Evolutionary conservation across 2,113 vertebrate species (phyloP).

Genomic region (Hypomesus transpacificus): DNA sequence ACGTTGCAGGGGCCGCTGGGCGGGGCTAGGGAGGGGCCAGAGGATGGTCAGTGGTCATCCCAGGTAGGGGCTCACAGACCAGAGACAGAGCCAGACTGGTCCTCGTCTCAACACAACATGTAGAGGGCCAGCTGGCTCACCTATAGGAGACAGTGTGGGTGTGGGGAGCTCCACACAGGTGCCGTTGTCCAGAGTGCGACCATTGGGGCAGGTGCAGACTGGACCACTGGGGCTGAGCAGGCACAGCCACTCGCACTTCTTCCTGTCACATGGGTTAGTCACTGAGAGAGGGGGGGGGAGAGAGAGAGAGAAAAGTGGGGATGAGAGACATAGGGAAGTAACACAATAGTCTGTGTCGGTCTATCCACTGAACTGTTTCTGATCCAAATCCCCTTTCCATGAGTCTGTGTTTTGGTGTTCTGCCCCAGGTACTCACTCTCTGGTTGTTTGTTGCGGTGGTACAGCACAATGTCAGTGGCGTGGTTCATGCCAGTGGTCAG

Average conservation of each 20-base stretch:
- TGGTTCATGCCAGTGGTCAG: constrained; percentile 92
- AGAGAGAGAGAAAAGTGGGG: constrained; percentile 4
- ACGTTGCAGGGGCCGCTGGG: constrained; percentile 79
- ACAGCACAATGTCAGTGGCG: constrained; percentile 89
- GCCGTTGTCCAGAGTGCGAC: constrained; percentile 86
- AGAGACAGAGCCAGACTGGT: too few species aligned
- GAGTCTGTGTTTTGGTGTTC: neutral
- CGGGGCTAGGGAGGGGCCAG: constrained; percentile 68
- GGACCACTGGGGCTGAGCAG: constrained; percentile 94
- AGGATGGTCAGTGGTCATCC: neutral
- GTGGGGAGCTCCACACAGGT: constrained; percentile 85
- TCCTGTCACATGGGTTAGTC: constrained; percentile 93
- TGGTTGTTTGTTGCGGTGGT: constrained; percentile 93
- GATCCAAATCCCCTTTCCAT: neutral
- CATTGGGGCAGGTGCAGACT: constrained; percentile 92
- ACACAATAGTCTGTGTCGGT: neutral
- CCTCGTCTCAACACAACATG: too few species aligned
- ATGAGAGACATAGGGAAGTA: constrained; percentile 1
- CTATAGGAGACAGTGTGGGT: constrained; percentile 77
- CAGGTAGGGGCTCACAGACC: neutral
- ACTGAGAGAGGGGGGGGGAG: constrained; percentile 66
- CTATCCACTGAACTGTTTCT: neutral
- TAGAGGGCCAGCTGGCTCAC: constrained; percentile 52
- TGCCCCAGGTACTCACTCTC: constrained; percentile 74
- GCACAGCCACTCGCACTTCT: constrained; percentile 98